A percentile compares a stretch with the other conserved stretches of the same genome.
These are phyloP conservation scores for Amblyornis subalaris DNA, from an alignment of 2,113 vertebrate species.

Conservation along the genomic window DNA sequence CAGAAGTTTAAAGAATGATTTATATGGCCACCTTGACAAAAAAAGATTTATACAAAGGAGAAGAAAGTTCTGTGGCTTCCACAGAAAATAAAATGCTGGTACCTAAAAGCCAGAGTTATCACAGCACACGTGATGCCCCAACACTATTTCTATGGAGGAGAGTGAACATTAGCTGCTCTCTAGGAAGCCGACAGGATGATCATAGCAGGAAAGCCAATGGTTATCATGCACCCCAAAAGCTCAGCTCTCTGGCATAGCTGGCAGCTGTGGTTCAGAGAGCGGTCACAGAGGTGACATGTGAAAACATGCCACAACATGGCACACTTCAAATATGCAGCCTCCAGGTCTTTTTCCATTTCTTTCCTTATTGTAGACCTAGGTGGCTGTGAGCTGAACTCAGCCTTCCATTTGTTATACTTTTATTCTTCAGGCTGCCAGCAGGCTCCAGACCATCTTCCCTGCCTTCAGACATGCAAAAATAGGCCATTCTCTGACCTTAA, in stretches of 20 bases:
- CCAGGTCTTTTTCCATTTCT: neutral
- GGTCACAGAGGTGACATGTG: neutral
- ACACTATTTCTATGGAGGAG: neutral
- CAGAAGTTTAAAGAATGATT: neutral
- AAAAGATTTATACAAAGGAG: neutral
- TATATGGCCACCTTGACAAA: neutral
- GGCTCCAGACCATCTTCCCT: neutral
- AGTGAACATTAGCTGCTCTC: neutral
- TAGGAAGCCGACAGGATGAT: neutral
- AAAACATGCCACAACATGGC: neutral
- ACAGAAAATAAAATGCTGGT: neutral
- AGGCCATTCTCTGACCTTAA: constrained; percentile 54
- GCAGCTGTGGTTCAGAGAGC: neutral
- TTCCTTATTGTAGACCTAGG: neutral
- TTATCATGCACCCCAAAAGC: neutral
- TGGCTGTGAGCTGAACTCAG: neutral
- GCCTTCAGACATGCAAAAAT: constrained; percentile 42
- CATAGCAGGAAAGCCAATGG: neutral
- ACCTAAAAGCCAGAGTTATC: neutral
- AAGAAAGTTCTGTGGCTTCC: neutral
- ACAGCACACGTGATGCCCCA: neutral
- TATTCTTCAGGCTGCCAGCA: neutral
- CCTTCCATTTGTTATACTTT: neutral
- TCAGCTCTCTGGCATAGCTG: neutral
- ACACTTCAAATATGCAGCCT: neutral